Percentiles rank a stretch among this genome's conserved stretches.
phyloP scores from a whole-genome alignment of 2,113 vertebrate genomes.

The rat (Rattus norvegicus) region DNA sequence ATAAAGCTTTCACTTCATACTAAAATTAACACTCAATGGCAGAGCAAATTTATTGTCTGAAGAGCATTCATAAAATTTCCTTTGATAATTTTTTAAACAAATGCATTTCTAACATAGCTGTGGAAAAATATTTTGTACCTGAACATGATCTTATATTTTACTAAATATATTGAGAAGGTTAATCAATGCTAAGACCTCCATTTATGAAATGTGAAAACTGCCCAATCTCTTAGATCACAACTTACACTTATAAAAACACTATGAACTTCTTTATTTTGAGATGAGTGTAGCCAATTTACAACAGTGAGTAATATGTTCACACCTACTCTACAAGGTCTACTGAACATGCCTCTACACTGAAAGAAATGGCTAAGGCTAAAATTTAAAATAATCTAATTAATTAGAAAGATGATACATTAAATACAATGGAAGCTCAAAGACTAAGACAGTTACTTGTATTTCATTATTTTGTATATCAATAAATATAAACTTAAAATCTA shows the following conservation, averaged over 20 bases:
- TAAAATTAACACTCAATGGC: background rate
- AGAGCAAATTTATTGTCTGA: background rate
- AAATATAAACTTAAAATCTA: background rate
- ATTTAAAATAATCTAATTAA: background rate
- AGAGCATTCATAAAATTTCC: background rate
- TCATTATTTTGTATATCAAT: background rate
- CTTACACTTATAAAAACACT: background rate
- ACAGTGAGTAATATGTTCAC: background rate
- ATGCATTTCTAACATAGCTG: background rate
- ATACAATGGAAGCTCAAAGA: background rate
- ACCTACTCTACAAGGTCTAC: background rate
- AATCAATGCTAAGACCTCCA: background rate
- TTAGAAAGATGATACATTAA: background rate
- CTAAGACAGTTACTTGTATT: background rate
- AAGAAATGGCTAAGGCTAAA: background rate
- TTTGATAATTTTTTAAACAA: background rate
- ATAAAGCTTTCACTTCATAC: background rate
- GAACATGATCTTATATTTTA: background rate
- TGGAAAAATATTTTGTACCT: background rate
- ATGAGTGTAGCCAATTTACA: background rate
- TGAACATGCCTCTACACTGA: background rate
- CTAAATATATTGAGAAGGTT: conserved; percentile 3
- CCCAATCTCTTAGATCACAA: background rate
- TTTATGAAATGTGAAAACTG: background rate
- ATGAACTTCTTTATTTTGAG: background rate